Base-by-base conservation (phyloP, 2,888 invertebrate species). In the Tinea semifulvella region DNA sequence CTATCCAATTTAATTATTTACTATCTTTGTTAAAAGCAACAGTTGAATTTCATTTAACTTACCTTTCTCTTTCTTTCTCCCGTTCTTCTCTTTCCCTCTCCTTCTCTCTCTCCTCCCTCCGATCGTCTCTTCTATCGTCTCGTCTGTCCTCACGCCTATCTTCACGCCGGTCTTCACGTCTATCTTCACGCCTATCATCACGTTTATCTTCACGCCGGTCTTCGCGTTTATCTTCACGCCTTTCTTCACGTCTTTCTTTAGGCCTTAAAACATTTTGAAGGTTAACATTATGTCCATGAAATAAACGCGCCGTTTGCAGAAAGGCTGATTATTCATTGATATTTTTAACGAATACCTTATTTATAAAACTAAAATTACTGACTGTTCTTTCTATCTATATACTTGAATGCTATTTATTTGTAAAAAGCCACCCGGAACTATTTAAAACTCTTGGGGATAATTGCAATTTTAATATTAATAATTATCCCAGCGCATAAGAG, bases 41-140 rank as follows among this genome's bases (percentile, higher is more conserved):
- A 22, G 5, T 18, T 22, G 17, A 38, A 38, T 7, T 31, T 11
- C 6, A 5, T 5, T 84, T 53, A 53, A 48, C 36, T 14, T 89
- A 89, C 49, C 89, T 85, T 50, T 88, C 88, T 49, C 87, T 82
- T 56, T 77, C 80, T 25, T 77, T 61, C 48, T 82, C 81, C 1
- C 80, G 59, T 35, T 77, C 80, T 4, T 25, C 36, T 2, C 36
- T 16, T 48, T 79, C 76, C 2, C 76, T 55, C 31, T 71, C 76
- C 1, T 72, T 52, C 40, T 69, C 68, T 3, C 63, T 51, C 20
- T 35, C 46, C 20, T 45, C 8, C 2, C 16, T n/a, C 2, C 36
- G 36, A 7, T 45, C 45, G 11, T 26, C 17, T n/a, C 17, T 26
- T 16, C 42, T 42, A 19, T 25, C 65, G 10, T 45, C 14, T 6